Base-by-base conservation (phyloP, 1,140 invertebrate species). In the Pseudomyrmex flavicornis region DNA sequence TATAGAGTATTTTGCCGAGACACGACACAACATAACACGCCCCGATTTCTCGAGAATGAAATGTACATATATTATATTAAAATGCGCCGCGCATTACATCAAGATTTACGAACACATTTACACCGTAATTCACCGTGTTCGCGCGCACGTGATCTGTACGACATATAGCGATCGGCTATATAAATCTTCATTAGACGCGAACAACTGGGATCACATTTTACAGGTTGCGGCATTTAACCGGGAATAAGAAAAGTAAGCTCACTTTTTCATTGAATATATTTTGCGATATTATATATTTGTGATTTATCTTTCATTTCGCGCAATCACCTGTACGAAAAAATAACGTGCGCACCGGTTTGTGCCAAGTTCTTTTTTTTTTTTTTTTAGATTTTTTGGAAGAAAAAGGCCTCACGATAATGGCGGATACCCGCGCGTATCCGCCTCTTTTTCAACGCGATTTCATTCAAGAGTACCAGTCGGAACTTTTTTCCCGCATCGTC, bases 61-160 rank as follows among this genome's bases (percentile, higher is more conserved):
- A 70, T 26, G 66, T 80, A 72, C 66, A 61, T 80, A 68, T 56
- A 72, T 80, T 72, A 72, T 54, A 80, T 80, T 72, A 80, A 80
- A 72, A 80, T 80, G 66, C 66, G 44, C 44, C 20, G 66, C 66
- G 66, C 66, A 35, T 80, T 50, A 58, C 59, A 80, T 80, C 76
- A 58, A 59, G 76, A 80, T 80, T 80, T 80, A 59, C 76, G 35
- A 35, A 35, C 35, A 35, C 35, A 35, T 35, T 35, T 35, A 35
- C 35, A 22, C 54, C 12, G 66, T 59, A 80, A 80, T 80, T 80
- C 35, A 5, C 35, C 0, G 66, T 61, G 66, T 59, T 48, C 44
- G 12, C 54, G 76, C 52, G 66, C 22, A 20, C 22, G 63, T 17
- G 52, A 79, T 70, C 48, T 52, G 48, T 26, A 15, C 66, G 66